Evolutionary conservation across 2,113 vertebrate genomes (phyloP).

Genomic region (Carassius carassius): DNA sequence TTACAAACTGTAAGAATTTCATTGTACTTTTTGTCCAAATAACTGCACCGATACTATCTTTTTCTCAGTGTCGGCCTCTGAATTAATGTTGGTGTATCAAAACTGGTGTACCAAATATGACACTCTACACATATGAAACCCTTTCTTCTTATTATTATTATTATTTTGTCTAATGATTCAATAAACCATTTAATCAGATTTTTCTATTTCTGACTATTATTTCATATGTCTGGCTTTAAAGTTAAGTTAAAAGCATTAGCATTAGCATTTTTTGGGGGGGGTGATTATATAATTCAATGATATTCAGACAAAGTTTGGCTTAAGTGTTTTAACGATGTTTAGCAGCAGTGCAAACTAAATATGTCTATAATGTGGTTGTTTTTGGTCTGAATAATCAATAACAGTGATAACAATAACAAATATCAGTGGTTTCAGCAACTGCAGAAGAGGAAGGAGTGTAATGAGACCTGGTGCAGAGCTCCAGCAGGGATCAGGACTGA

Average conservation of each 20-base stretch:
- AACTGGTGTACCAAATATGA: too few species aligned
- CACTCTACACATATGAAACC: too few species aligned
- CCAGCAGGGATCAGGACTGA: conserved; percentile 93
- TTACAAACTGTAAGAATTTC: background rate
- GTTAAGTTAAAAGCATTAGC: background rate
- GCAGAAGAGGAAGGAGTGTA: background rate
- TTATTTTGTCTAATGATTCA: background rate
- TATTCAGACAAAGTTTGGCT: background rate
- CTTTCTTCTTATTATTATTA: too few species aligned
- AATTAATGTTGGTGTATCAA: too few species aligned
- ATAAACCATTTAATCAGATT: background rate
- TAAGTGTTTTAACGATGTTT: background rate
- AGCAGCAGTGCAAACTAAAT: background rate
- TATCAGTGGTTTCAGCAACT: background rate
- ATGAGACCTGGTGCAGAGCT: conserved; percentile 91
- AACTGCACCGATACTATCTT: background rate
- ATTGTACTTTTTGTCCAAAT: background rate
- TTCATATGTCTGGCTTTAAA: background rate
- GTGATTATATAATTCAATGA: background rate
- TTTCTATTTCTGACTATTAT: background rate
- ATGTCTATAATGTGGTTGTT: background rate
- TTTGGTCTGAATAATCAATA: background rate
- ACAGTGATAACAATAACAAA: too few species aligned
- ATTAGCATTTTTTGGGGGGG: background rate
- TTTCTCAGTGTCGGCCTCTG: background rate